Evolutionary conservation across 2,797 vertebrate species (phyloP).

Genomic region (Sebastes nivosus): DNA sequence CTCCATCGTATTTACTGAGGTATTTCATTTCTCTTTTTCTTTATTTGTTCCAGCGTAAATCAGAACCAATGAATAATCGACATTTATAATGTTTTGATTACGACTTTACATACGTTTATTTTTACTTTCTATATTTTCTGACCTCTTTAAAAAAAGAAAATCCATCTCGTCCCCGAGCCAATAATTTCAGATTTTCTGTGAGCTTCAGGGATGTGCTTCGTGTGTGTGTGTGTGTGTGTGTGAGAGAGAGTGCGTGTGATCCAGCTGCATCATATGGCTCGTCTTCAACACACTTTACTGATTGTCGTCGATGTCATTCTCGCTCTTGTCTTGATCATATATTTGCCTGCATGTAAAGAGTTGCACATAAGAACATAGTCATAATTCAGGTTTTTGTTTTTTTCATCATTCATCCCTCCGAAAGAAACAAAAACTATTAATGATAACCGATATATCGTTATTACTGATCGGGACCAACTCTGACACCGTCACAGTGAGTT

Average conservation of each 20-base stretch:
- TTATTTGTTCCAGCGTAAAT: slow-evolving; percentile 58
- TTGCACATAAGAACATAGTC: slow-evolving; percentile 2
- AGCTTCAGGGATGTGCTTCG: slow-evolving; percentile 38
- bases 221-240: slow-evolving; percentile 1
- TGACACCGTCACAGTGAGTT: not conserved
- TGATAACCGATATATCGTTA: not conserved
- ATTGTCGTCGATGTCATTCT: slow-evolving; percentile 18
- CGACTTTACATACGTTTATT: slow-evolving; percentile 52
- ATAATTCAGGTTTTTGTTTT: not conserved
- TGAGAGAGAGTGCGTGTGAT: slow-evolving; percentile 1
- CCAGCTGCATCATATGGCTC: slow-evolving; percentile 42
- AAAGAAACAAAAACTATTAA: slow-evolving; percentile 5
- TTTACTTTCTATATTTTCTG: slow-evolving; percentile 59
- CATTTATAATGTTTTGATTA: slow-evolving; percentile 63
- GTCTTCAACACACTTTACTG: slow-evolving; percentile 37
- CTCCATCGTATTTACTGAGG: slow-evolving; percentile 73
- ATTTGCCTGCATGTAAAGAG: slow-evolving; percentile 52
- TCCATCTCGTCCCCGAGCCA: slow-evolving; percentile 22
- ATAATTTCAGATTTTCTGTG: slow-evolving; percentile 10
- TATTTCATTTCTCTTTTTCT: slow-evolving; percentile 65
- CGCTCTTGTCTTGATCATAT: slow-evolving; percentile 14
- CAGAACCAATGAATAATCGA: slow-evolving; percentile 64
- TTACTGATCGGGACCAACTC: slow-evolving; percentile 47
- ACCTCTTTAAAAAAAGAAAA: slow-evolving; percentile 42
- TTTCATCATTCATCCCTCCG: slow-evolving; percentile 3